These are phyloP conservation scores for Drosophila bifasciata DNA, from an alignment of 1,140 invertebrate species.

Conservation along the genomic window DNA sequence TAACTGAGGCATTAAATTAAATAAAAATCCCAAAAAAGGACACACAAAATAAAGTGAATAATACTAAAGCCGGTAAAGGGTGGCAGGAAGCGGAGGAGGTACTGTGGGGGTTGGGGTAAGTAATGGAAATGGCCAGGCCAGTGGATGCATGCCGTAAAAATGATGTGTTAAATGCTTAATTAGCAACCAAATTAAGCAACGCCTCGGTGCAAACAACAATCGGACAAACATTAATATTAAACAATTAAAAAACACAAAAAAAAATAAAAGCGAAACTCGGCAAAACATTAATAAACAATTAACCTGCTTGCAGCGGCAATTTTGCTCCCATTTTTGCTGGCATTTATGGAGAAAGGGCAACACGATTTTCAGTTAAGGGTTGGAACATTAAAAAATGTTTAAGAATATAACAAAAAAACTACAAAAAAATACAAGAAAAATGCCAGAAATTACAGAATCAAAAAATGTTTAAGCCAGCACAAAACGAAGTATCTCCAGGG, in stretches of 20 bases:
- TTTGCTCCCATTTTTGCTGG: conserved; percentile 7
- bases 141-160: conserved; percentile 17
- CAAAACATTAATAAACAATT: conserved; percentile 67
- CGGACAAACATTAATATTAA: conserved; percentile 33
- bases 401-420: no score
- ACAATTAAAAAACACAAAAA: conserved; percentile 22
- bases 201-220: conserved; percentile 29
- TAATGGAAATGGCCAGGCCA: conserved; percentile 30
- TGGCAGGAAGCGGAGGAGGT: neutral
- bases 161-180: conserved; percentile 71
- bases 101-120: neutral
- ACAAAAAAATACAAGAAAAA: no score
- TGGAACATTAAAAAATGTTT: no score
- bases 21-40: conserved; percentile 51
- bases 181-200: conserved; percentile 68
- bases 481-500: no score
- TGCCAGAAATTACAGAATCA: no score
- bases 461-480: no score
- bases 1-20: conserved; percentile 65
- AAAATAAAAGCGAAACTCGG: conserved; percentile 28
- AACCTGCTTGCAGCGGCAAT: conserved; percentile 30
- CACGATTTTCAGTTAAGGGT: no score
- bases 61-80: neutral
- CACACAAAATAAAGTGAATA: conserved; percentile 41
- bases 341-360: no score